Percentiles rank a stretch among this genome's conserved stretches.
Conservation (phyloP, 2,113 vertebrate genomes). For the Lagopus leucura region DNA sequence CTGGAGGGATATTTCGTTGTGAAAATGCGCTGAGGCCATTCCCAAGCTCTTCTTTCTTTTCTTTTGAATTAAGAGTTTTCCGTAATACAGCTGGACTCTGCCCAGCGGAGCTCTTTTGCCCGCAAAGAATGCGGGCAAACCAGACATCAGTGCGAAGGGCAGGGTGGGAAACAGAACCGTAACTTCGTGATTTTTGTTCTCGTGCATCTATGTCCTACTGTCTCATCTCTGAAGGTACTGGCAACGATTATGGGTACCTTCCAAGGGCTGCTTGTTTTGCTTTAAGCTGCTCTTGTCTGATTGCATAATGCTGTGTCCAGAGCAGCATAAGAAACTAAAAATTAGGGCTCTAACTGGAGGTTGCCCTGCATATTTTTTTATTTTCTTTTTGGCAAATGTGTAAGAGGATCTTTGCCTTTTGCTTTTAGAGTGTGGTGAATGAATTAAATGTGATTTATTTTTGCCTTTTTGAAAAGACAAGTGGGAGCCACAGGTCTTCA, state of each 20-base stretch:
- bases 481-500: background rate
- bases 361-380: background rate
- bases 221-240: background rate
- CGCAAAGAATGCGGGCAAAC: background rate
- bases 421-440: background rate
- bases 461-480: background rate
- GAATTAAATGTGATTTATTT: background rate
- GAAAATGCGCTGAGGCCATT: background rate
- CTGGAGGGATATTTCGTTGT: background rate
- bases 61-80: background rate
- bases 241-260: background rate
- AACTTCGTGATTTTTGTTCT: background rate
- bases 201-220: background rate
- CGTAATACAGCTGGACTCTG: background rate
- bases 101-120: background rate
- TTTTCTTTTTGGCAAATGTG: background rate
- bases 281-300: background rate
- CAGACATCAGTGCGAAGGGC: background rate
- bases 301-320: background rate
- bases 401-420: background rate
- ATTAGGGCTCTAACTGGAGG: background rate
- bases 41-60: accelerated
- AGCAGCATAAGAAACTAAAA: background rate
- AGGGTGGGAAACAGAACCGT: background rate
- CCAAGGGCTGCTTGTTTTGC: background rate